Conservation (phyloP, 2,888 invertebrate genomes). For the Pandemis cinnamomeana region DNA sequence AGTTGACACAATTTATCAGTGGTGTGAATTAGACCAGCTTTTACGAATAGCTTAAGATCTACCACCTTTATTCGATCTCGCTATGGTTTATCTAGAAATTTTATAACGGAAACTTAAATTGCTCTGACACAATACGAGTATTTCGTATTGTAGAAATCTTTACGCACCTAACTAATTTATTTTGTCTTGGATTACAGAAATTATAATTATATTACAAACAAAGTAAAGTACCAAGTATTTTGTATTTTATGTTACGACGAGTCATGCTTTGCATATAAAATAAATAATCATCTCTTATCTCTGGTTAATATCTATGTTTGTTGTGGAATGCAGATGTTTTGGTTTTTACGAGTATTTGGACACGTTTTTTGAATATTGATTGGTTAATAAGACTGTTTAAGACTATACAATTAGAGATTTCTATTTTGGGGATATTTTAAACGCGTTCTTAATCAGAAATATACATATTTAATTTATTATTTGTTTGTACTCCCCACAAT, state of each 20-base stretch:
- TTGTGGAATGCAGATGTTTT: constrained; percentile 11
- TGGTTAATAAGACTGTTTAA: not conserved
- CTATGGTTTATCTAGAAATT: too few relatives aligned
- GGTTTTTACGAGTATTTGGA: not conserved
- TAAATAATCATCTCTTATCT: constrained; percentile 13
- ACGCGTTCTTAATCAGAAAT: too few relatives aligned
- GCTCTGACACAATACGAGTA: too few relatives aligned
- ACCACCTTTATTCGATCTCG: too few relatives aligned
- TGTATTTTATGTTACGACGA: constrained; percentile 8
- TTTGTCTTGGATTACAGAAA: not conserved
- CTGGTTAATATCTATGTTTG: not conserved
- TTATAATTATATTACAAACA: not conserved
- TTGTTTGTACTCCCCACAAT: too few relatives aligned
- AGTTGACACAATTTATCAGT: too few relatives aligned
- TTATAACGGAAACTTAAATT: too few relatives aligned
- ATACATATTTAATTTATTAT: too few relatives aligned
- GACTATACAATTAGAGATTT: not conserved
- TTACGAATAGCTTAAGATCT: too few relatives aligned
- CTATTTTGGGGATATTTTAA: not conserved
- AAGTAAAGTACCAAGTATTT: not conserved
- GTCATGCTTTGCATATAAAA: constrained; percentile 16
- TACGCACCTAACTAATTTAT: not conserved
- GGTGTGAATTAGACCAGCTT: too few relatives aligned
- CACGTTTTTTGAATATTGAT: constrained; percentile 22
- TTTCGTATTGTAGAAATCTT: too few relatives aligned